phyloP scores from a whole-genome alignment of 2,113 vertebrate genomes.

The Melanocharis versteri region DNA sequence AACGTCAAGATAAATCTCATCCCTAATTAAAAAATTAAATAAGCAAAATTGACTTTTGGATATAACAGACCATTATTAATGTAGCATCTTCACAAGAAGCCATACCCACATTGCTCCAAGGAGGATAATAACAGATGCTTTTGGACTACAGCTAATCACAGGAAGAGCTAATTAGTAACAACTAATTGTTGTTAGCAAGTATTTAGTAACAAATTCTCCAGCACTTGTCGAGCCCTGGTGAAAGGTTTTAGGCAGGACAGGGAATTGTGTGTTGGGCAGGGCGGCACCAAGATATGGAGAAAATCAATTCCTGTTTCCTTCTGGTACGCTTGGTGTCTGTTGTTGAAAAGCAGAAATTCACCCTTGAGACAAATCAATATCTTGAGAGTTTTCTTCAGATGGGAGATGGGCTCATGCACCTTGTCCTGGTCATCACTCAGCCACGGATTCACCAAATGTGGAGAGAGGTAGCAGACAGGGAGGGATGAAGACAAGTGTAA shows the following conservation, averaged over 20 bases:
- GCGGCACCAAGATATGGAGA: neutral
- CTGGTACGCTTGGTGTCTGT: neutral
- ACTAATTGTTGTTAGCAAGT: neutral
- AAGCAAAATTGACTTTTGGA: neutral
- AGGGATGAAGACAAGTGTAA: neutral
- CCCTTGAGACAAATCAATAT: neutral
- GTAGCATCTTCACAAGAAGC: neutral
- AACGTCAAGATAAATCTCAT: constrained; percentile 19
- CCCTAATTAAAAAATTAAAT: neutral
- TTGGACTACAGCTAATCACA: neutral
- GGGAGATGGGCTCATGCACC: neutral
- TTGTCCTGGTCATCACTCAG: neutral
- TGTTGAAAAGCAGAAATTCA: neutral
- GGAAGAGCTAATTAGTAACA: constrained; percentile 1
- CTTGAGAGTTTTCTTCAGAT: neutral
- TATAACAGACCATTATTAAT: neutral
- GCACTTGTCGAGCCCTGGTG: neutral
- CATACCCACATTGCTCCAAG: neutral
- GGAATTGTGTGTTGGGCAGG: neutral
- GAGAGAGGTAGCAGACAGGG: neutral
- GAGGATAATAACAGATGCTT: neutral
- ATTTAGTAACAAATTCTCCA: neutral
- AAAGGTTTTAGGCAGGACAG: neutral
- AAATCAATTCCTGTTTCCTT: neutral
- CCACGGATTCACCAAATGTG: neutral